Conservation (phyloP, 1,140 invertebrate genomes). For the Dinoponera quadriceps region DNA sequence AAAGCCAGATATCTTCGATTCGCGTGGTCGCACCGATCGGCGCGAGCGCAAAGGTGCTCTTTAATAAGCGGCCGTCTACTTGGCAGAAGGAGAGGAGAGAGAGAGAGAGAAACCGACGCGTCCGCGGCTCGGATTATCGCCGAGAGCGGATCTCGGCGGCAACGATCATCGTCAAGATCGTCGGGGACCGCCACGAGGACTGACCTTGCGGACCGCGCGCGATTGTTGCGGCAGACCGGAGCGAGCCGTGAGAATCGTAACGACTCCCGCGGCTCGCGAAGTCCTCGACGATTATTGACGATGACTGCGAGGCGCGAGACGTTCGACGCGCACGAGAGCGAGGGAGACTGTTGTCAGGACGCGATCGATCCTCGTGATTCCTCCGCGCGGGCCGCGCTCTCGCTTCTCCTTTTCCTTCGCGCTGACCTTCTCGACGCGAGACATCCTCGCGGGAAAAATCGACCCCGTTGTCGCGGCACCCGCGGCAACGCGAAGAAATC, state of each 20-base stretch:
- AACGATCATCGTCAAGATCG: slow-evolving; percentile 69
- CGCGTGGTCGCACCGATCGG: slow-evolving; percentile 1
- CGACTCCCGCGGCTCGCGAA: slow-evolving; percentile 64
- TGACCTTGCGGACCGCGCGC: slow-evolving; percentile 53
- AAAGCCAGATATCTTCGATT: slow-evolving; percentile 16
- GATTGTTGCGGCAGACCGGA: slow-evolving; percentile 60
- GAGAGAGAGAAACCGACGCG: too few species aligned
- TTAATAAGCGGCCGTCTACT: slow-evolving; percentile 5
- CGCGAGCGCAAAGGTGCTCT: slow-evolving; percentile 8
- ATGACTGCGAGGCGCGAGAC: neutral
- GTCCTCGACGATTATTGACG: slow-evolving; percentile 50
- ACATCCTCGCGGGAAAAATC: slow-evolving; percentile 1
- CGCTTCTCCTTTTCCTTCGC: slow-evolving; percentile 62
- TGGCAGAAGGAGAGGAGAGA: neutral
- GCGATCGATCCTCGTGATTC: slow-evolving; percentile 49
- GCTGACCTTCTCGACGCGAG: slow-evolving; percentile 59
- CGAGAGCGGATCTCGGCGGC: slow-evolving; percentile 46
- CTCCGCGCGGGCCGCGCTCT: slow-evolving; percentile 21
- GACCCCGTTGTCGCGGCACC: neutral
- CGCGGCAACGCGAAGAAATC: too few species aligned
- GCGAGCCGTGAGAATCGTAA: slow-evolving; percentile 77
- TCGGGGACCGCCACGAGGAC: slow-evolving; percentile 68
- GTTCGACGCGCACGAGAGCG: slow-evolving; percentile 18
- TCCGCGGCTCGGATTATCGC: slow-evolving; percentile 52
- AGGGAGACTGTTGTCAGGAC: slow-evolving; percentile 14